phyloP scores from a whole-genome alignment of 2,113 vertebrate species.

The Tapirus terrestris region DNA sequence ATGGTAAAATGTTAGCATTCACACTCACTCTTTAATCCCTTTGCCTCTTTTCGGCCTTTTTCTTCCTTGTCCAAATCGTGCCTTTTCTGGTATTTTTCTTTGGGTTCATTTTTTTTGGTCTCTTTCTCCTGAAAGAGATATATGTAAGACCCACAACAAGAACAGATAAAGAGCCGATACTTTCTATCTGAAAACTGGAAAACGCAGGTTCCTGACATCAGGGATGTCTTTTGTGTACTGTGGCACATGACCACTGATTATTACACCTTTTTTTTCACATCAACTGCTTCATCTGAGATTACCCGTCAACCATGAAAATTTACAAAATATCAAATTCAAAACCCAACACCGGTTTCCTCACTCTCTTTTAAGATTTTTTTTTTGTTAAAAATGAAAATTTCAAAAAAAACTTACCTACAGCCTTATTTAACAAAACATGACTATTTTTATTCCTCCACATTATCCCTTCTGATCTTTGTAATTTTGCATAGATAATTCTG shows the following conservation, averaged over 20 bases:
- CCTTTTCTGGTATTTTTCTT: slow-evolving; percentile 91
- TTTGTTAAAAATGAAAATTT: background rate
- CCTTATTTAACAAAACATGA: background rate
- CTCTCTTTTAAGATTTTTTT: background rate
- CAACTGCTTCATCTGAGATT: background rate
- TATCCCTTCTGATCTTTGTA: background rate
- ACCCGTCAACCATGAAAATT: background rate
- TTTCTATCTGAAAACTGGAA: background rate
- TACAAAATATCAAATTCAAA: slow-evolving; percentile 37
- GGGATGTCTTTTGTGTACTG: background rate
- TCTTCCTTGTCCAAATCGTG: slow-evolving; percentile 91
- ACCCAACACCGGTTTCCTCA: background rate
- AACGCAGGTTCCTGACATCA: background rate
- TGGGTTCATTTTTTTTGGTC: slow-evolving; percentile 89
- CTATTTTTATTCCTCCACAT: background rate
- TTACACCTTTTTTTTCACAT: background rate
- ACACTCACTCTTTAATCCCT: slow-evolving; percentile 89
- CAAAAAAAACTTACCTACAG: background rate
- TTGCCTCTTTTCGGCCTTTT: slow-evolving; percentile 88
- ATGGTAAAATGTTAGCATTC: background rate
- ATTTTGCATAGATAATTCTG: background rate
- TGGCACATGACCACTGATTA: background rate
- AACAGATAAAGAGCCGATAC: background rate
- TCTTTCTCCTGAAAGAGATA: slow-evolving; percentile 87
- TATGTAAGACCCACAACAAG: slow-evolving; percentile 63